phyloP scores from a whole-genome alignment of 2,888 invertebrate genomes.

The Eurois occulta region DNA sequence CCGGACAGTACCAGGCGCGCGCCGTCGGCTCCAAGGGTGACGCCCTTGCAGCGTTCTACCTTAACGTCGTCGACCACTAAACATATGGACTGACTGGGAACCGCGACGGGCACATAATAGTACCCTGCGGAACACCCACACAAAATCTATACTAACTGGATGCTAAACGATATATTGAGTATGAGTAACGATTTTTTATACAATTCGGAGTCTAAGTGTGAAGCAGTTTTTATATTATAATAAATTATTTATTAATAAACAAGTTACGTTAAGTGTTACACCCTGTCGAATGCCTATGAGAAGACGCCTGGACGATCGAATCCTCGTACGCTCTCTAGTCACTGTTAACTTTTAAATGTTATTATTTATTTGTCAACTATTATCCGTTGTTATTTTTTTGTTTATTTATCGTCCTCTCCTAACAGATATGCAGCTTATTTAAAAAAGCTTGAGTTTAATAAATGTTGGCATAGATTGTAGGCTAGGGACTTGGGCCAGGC shows the following conservation, averaged over 20 bases:
- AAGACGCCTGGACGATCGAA: slow-evolving; percentile 78
- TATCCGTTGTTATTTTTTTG: slow-evolving; percentile 71
- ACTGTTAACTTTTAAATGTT: slow-evolving; percentile 85
- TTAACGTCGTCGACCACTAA: slow-evolving; percentile 93
- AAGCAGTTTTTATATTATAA: slow-evolving; percentile 82
- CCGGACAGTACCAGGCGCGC: slow-evolving; percentile 96
- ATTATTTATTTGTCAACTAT: slow-evolving; percentile 79
- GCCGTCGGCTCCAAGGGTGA: slow-evolving; percentile 97
- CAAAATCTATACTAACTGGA: slow-evolving; percentile 70
- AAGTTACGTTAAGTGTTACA: slow-evolving; percentile 87
- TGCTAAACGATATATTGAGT: slow-evolving; percentile 76
- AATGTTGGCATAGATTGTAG: slow-evolving; percentile 79
- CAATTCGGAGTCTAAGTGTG: slow-evolving; percentile 87
- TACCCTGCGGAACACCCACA: slow-evolving; percentile 78
- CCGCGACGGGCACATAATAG: slow-evolving; percentile 71
- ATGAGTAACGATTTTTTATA: slow-evolving; percentile 86
- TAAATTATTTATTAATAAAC: slow-evolving; percentile 86
- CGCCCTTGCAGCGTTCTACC: slow-evolving; percentile 95
- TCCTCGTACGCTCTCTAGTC: slow-evolving; percentile 85
- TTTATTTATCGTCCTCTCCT: slow-evolving; percentile 81
- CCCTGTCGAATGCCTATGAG: slow-evolving; percentile 87
- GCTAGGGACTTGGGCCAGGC: slow-evolving; percentile 66
- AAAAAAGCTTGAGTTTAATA: slow-evolving; percentile 86
- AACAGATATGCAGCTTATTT: slow-evolving; percentile 86
- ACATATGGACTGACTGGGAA: slow-evolving; percentile 75